Conservation (phyloP, 2,797 vertebrate genomes). For the Gymnocypris eckloni region DNA sequence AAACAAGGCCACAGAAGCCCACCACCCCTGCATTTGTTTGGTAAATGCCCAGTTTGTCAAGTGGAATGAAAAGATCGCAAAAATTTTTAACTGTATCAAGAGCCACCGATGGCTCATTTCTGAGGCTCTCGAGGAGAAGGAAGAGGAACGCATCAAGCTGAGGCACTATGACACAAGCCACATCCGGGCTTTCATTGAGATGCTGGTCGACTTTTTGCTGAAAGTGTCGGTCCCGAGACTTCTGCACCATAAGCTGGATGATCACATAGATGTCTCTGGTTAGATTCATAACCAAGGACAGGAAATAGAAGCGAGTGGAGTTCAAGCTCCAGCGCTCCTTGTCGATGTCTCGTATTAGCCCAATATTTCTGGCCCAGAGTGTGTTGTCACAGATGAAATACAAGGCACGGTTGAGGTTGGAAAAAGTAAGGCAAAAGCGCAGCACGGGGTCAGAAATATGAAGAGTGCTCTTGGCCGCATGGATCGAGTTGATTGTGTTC, state of each 20-base stretch:
- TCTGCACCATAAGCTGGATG: slow-evolving; percentile 77
- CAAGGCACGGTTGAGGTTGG: slow-evolving; percentile 86
- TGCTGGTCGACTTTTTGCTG: slow-evolving; percentile 65
- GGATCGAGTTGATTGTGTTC: slow-evolving; percentile 85
- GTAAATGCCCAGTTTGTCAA: slow-evolving; percentile 87
- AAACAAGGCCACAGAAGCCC: slow-evolving; percentile 90
- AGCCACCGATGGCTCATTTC: slow-evolving; percentile 82
- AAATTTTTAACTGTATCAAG: slow-evolving; percentile 90
- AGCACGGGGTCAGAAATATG: slow-evolving; percentile 81
- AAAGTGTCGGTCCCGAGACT: slow-evolving; percentile 65
- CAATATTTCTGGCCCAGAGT: slow-evolving; percentile 84
- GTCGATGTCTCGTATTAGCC: slow-evolving; percentile 77
- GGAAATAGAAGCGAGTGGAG: slow-evolving; percentile 85
- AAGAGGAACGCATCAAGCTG: slow-evolving; percentile 79
- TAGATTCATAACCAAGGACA: slow-evolving; percentile 84
- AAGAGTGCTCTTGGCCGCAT: slow-evolving; percentile 81
- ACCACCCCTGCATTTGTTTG: slow-evolving; percentile 84
- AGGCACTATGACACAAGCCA: slow-evolving; percentile 69
- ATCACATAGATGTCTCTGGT: slow-evolving; percentile 85
- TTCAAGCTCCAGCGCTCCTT: slow-evolving; percentile 83
- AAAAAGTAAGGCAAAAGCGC: slow-evolving; percentile 83
- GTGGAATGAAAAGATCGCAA: slow-evolving; percentile 89
- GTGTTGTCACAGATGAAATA: slow-evolving; percentile 90
- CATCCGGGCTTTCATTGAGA: slow-evolving; percentile 60
- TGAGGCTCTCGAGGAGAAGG: slow-evolving; percentile 80